phyloP scores from a whole-genome alignment of 2,113 vertebrate species.

The Riparia riparia region DNA sequence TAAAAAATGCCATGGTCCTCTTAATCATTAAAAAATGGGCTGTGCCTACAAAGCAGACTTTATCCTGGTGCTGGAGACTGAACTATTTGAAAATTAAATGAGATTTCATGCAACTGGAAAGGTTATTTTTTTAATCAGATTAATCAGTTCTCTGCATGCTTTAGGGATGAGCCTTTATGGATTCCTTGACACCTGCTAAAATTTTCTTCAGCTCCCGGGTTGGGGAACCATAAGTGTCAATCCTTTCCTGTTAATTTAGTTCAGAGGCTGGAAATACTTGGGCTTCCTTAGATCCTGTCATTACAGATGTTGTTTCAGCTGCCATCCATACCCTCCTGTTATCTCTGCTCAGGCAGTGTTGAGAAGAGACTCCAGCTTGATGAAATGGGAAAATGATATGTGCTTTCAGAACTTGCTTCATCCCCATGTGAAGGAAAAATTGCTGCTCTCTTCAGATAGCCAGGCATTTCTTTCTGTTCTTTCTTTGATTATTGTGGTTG shows the following conservation, averaged over 20 bases:
- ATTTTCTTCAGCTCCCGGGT: not conserved
- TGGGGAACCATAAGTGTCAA: not conserved
- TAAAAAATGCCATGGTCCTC: not conserved
- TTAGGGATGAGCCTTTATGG: not conserved
- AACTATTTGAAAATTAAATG: slow-evolving; percentile 17
- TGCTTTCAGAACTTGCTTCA: not conserved
- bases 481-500: slow-evolving; percentile 15
- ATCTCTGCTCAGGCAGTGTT: not conserved
- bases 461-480: not conserved
- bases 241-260: slow-evolving; percentile 43
- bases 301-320: slow-evolving; percentile 56
- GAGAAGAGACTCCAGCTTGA: not conserved
- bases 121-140: not conserved
- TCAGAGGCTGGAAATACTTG: not conserved
- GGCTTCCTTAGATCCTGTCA: slow-evolving; percentile 35
- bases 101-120: slow-evolving; percentile 4
- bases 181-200: slow-evolving; percentile 14
- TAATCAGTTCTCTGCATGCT: not conserved
- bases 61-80: not conserved
- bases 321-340: not conserved
- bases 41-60: not conserved
- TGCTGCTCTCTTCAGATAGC: not conserved
- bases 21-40: not conserved
- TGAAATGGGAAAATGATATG: slow-evolving; percentile 17
- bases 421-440: not conserved